Conservation (phyloP, 2,113 vertebrate species). For the Addax nasomaculatus region DNA sequence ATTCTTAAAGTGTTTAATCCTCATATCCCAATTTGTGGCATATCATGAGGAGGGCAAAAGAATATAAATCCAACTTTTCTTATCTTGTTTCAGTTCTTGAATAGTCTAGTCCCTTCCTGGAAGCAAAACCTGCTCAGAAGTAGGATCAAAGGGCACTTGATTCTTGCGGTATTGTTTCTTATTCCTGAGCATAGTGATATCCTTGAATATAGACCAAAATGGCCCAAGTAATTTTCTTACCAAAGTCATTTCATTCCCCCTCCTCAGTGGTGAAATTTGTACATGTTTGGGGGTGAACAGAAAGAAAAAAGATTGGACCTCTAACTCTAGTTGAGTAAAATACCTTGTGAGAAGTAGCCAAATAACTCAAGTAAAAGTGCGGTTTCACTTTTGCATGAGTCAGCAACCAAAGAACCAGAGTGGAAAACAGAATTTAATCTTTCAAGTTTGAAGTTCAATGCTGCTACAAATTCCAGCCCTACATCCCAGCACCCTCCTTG, state of each 20-base stretch:
- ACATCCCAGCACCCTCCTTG: neutral
- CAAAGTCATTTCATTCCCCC: neutral
- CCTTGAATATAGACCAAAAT: neutral
- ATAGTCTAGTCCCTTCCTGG: neutral
- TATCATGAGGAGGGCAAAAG: neutral
- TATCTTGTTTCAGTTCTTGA: neutral
- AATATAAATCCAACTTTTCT: neutral
- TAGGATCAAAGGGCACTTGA: neutral
- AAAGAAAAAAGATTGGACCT: neutral
- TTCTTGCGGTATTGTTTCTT: neutral
- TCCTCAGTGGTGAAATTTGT: neutral
- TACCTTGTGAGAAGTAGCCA: conserved; percentile 3
- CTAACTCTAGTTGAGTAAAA: neutral
- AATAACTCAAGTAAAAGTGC: conserved; percentile 11
- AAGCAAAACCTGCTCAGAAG: neutral
- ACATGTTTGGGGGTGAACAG: neutral
- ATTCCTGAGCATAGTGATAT: neutral
- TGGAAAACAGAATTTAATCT: neutral
- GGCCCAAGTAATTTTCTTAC: neutral
- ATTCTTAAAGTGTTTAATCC: neutral
- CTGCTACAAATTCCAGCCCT: neutral
- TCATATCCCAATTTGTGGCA: neutral
- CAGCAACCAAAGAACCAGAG: neutral
- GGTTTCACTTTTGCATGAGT: neutral
- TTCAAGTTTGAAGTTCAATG: neutral